These are phyloP conservation scores for Trissolcus japonicus DNA, from an alignment of 2,888 invertebrate species.

Conservation along the genomic window DNA sequence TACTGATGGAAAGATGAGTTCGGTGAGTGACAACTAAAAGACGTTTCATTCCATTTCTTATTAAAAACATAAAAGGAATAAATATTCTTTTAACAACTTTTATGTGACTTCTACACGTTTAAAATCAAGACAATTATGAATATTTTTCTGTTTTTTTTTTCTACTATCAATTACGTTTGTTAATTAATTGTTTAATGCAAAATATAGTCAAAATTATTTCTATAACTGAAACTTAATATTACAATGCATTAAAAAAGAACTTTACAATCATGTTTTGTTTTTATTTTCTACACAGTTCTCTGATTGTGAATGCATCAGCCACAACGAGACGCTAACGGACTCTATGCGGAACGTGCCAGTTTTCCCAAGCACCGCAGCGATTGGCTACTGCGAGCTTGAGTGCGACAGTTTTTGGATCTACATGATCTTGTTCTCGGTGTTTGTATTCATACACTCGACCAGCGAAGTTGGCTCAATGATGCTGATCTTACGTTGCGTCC, in stretches of 20 bases:
- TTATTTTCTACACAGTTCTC: conserved; percentile 72
- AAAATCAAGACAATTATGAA: too few relatives aligned
- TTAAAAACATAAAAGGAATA: too few relatives aligned
- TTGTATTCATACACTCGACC: conserved; percentile 94
- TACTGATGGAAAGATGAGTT: conserved; percentile 79
- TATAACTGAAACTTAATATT: too few relatives aligned
- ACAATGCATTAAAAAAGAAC: too few relatives aligned
- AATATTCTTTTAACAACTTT: too few relatives aligned
- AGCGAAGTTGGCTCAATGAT: conserved; percentile 95
- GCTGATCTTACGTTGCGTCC: conserved; percentile 92
- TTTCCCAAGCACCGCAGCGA: conserved; percentile 80
- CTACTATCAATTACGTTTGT: too few relatives aligned
- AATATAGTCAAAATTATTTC: too few relatives aligned
- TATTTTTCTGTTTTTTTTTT: too few relatives aligned
- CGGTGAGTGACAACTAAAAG: conserved; percentile 64
- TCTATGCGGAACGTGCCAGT: conserved; percentile 48
- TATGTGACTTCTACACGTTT: too few relatives aligned
- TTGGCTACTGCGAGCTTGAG: conserved; percentile 88
- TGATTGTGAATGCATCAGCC: conserved; percentile 77
- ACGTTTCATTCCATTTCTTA: not conserved
- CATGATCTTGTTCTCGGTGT: conserved; percentile 88
- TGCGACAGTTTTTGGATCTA: conserved; percentile 89
- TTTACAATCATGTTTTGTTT: not conserved
- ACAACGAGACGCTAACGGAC: conserved; percentile 56
- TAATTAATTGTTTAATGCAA: too few relatives aligned